Evolutionary conservation across 2,797 vertebrate genomes (phyloP).

Genomic region (Morelia viridis): DNA sequence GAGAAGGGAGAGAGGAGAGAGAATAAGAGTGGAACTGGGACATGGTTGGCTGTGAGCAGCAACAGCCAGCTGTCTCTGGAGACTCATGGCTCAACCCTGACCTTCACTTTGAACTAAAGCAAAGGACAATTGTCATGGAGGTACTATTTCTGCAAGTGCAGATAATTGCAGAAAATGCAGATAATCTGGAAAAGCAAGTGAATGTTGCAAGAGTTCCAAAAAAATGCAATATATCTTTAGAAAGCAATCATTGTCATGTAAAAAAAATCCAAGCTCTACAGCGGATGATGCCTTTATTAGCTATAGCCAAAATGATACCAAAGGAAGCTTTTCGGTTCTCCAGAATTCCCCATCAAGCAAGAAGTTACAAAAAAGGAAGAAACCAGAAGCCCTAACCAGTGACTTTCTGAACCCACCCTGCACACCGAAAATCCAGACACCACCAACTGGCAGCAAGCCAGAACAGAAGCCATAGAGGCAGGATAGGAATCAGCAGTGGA

Average conservation of each 20-base stretch:
- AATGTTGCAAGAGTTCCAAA: not conserved
- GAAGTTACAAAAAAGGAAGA: not conserved
- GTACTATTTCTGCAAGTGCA: not conserved
- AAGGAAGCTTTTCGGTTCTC: not conserved
- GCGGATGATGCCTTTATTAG: not conserved
- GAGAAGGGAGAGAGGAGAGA: slow-evolving; percentile 46
- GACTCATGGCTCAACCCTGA: not conserved
- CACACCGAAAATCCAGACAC: not conserved
- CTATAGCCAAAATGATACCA: not conserved
- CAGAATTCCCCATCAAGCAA: not conserved
- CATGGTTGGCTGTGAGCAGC: not conserved
- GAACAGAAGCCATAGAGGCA: too few species aligned
- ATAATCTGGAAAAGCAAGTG: not conserved
- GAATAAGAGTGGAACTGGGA: not conserved
- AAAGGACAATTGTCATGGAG: not conserved
- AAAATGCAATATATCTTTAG: not conserved
- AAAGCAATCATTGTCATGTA: not conserved
- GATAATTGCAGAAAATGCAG: not conserved
- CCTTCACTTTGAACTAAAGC: not conserved
- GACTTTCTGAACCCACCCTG: not conserved
- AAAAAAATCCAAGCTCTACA: not conserved
- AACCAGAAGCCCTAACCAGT: not conserved
- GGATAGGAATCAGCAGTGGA: too few species aligned
- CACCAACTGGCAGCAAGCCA: too few species aligned
- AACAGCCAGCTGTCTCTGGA: not conserved